Percentiles rank a stretch among this genome's conserved stretches.
Conservation (phyloP, 2,888 invertebrate species). For the Phortica okadai region DNA sequence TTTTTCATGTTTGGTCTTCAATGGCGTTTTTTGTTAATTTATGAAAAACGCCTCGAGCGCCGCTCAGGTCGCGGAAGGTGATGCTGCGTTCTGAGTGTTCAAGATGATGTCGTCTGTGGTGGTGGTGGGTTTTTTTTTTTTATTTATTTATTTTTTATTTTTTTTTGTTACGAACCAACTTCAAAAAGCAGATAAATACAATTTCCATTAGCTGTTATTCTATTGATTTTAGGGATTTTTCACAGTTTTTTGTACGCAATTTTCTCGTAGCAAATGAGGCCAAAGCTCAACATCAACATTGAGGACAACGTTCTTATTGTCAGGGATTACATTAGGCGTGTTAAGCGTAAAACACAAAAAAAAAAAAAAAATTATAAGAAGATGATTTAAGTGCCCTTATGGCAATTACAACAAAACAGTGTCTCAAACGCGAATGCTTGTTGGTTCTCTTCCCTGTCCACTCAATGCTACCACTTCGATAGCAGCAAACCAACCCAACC, state of each 20-base stretch:
- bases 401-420: constrained; percentile 28
- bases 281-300: background rate
- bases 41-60: constrained; percentile 14
- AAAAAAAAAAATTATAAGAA: constrained; percentile 10
- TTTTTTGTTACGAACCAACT: constrained; percentile 45
- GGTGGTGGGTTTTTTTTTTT: constrained; percentile 1
- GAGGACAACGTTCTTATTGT: background rate
- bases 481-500: background rate
- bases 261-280: background rate
- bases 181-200: constrained; percentile 69
- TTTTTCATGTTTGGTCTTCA: background rate
- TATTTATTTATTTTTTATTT: background rate
- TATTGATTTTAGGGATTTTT: constrained; percentile 40
- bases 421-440: background rate
- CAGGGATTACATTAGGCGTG: constrained; percentile 16
- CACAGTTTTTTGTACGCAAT: constrained; percentile 17
- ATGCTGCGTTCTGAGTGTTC: background rate
- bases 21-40: constrained; percentile 16
- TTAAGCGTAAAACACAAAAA: constrained; percentile 9
- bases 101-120: background rate
- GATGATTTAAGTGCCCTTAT: constrained; percentile 29
- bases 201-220: constrained; percentile 60
- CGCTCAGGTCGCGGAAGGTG: constrained; percentile 2
- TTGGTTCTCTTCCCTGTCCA: background rate
- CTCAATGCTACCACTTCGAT: background rate